These are phyloP conservation scores for Sciurus vulgaris DNA, from an alignment of 2,797 vertebrate species.

Conservation along the genomic window DNA sequence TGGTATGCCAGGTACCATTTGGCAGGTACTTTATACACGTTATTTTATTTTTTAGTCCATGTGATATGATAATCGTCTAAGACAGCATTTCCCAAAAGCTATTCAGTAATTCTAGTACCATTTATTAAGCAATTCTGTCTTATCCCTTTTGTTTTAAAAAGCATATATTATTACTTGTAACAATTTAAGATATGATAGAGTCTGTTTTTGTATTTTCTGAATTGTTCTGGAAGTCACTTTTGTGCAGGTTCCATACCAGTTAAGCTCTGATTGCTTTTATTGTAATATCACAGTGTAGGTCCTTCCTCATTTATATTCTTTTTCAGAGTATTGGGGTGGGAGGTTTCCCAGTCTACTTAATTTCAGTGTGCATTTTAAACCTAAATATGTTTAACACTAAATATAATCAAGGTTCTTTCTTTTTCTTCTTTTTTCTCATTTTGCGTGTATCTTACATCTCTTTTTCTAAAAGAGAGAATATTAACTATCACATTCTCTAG, in stretches of 20 bases:
- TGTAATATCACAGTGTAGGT: background rate
- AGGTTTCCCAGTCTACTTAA: background rate
- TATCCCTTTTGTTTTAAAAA: constrained; percentile 31
- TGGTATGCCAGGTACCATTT: background rate
- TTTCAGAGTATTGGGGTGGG: constrained; percentile 7
- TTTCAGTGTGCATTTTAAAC: constrained; percentile 46
- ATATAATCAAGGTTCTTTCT: background rate
- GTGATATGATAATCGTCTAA: constrained; percentile 12
- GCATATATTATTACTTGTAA: background rate
- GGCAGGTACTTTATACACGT: background rate
- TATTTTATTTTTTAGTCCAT: constrained; percentile 37
- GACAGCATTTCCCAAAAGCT: background rate
- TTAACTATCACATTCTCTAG: constrained; percentile 20
- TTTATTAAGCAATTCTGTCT: constrained; percentile 40
- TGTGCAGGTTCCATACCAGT: too few relatives aligned
- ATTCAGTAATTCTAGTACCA: constrained; percentile 1
- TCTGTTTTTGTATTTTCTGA: constrained; percentile 33
- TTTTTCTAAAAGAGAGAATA: constrained; percentile 18
- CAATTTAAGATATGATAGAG: constrained; percentile 32
- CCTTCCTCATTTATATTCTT: background rate
- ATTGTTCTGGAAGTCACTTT: background rate
- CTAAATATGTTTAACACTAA: constrained; percentile 48
- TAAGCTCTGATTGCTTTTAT: constrained; percentile 29
- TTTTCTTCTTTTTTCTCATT: constrained; percentile 3
- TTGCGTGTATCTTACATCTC: background rate